Evolutionary conservation across 2,888 invertebrate species (phyloP).

Genomic region (Cosmorhoe ocellata): DNA sequence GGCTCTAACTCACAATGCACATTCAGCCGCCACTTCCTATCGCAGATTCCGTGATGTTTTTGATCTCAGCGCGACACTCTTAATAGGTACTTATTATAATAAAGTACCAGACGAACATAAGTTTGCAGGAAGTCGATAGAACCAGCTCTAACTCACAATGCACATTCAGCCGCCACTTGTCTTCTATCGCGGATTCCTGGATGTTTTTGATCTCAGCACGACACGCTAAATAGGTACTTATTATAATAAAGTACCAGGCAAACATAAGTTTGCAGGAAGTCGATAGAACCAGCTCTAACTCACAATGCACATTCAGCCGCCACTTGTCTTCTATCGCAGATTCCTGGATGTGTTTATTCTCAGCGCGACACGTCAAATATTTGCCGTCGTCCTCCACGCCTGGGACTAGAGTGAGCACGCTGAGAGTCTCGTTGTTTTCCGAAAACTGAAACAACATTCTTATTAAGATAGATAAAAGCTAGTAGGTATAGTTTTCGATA

Average conservation of each 20-base stretch:
- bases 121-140: no score
- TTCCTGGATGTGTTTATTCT: slow-evolving; percentile 92
- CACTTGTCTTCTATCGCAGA: slow-evolving; percentile 93
- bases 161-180: no score
- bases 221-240: slow-evolving; percentile 30
- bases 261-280: slow-evolving; percentile 4
- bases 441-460: slow-evolving; percentile 83
- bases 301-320: slow-evolving; percentile 94
- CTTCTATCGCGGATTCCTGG: no score
- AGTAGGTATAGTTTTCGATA: no score
- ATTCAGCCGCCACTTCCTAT: no score
- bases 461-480: no score
- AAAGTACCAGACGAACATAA: no score
- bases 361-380: slow-evolving; percentile 93
- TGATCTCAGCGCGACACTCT: no score
- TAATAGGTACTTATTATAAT: no score
- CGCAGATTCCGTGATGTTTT: no score
- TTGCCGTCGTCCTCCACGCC: slow-evolving; percentile 94
- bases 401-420: slow-evolving; percentile 91
- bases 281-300: slow-evolving; percentile 67
- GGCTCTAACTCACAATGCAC: no score
- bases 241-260: slow-evolving; percentile 3
- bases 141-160: no score
- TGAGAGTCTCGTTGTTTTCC: slow-evolving; percentile 91
- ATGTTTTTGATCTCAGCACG: slow-evolving; percentile 94